Conservation (phyloP, 2,888 invertebrate genomes). For the Lasioglossum marginatum region DNA sequence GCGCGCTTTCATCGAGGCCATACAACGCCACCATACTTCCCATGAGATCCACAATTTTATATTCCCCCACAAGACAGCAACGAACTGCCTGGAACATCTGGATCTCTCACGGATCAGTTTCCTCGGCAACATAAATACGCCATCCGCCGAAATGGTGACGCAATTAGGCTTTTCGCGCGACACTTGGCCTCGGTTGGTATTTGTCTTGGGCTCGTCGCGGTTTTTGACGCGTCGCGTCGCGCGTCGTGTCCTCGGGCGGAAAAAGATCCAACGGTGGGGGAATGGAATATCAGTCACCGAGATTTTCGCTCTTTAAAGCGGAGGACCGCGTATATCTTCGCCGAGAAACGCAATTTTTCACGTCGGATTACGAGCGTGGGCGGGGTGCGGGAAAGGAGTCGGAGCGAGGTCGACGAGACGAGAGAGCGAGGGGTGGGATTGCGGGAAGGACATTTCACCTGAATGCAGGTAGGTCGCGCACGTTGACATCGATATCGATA, state of each 20-base stretch:
- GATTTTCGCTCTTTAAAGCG: constrained; percentile 69
- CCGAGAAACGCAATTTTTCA: constrained; percentile 77
- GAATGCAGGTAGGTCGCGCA: constrained; percentile 61
- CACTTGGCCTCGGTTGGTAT: constrained; percentile 24
- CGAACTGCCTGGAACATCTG: background rate
- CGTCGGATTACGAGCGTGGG: constrained; percentile 71
- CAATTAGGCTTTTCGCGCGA: constrained; percentile 47
- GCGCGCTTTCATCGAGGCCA: background rate
- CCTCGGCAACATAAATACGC: background rate
- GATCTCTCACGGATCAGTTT: background rate
- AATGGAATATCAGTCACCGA: constrained; percentile 66
- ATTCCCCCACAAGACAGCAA: background rate
- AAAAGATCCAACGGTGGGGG: constrained; percentile 14
- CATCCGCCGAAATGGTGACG: background rate
- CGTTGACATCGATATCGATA: constrained; percentile 72
- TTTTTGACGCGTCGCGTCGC: constrained; percentile 50
- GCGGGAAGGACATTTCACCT: constrained; percentile 61
- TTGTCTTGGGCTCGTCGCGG: constrained; percentile 45
- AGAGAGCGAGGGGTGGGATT: background rate
- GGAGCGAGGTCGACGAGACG: background rate
- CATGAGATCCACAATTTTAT: constrained; percentile 6
- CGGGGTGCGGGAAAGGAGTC: constrained; percentile 15
- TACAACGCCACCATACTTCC: background rate
- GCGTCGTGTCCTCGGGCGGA: constrained; percentile 6
- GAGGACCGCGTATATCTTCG: constrained; percentile 58